Base-by-base conservation (phyloP, 2,113 vertebrate species). In the Maccullochella peelii region DNA sequence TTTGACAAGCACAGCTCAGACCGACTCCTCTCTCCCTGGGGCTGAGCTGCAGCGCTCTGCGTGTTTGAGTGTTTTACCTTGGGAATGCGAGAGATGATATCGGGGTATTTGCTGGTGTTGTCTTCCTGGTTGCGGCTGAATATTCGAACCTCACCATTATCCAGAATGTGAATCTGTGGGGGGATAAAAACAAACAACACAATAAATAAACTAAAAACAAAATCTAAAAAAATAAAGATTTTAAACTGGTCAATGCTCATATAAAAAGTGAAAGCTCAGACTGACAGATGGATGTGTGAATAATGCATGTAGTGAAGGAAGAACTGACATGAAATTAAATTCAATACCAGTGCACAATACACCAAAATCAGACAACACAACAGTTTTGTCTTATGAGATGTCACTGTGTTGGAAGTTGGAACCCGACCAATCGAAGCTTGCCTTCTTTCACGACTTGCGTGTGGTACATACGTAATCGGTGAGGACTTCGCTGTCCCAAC, bases 41-140 rank as follows among this genome's bases (percentile, higher is more conserved):
- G 86, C 66, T 6, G 77, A 82, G 88, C 82, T 5, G 70, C 23
- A 4, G 62, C 36, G 27, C 36, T 49, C 54, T 44, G 77, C 50
- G 36, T 40, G 78, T 54, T 63, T 23, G 7, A 27, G 73, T 15
- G 74, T 62, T 50, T 87, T 92, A 98, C 97, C 97, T 96, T 96
- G 65, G 96, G 96, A 40, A 98, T 94, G 59, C 97, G 95, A 36
- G 95, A 89, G 89, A 97, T 95, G 87, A 98, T 95, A 85, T 98
- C 97, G 0, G 97, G 97, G 84, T 98, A 98, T 90, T 97, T 98
- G 84, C 91, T 95, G 0, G 97, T 98, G 90, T 97, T 98, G 93
- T 98, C 97, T 75, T 98, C 97, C 84, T 98, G 97, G 86, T 97
- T 98, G 69, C 97, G 96, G 87, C 97, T 98, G 89, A 97, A 98